phyloP scores from a whole-genome alignment of 2,113 vertebrate genomes.

The Melanerpes formicivorus region DNA sequence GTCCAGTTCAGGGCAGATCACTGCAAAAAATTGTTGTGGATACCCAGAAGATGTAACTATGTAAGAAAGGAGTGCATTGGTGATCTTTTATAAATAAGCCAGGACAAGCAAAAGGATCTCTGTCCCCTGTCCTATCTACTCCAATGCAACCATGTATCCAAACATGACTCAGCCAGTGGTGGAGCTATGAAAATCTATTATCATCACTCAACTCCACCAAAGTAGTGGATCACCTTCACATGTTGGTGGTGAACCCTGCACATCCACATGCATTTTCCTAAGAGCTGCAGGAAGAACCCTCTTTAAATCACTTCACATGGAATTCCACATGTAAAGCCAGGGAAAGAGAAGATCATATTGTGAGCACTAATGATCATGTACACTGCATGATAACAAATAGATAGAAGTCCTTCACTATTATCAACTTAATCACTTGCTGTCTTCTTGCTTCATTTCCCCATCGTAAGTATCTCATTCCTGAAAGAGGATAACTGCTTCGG shows the following conservation, averaged over 20 bases:
- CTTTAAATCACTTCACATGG: background rate
- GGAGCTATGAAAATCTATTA: background rate
- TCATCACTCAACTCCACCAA: background rate
- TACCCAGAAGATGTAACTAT: background rate
- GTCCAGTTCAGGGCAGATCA: background rate
- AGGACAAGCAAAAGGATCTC: background rate
- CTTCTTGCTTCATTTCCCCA: background rate
- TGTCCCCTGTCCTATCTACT: background rate
- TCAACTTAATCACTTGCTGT: constrained; percentile 9
- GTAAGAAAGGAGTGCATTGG: background rate
- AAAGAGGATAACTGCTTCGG: constrained; percentile 43
- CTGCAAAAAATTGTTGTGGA: background rate
- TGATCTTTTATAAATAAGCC: background rate
- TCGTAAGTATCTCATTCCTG: constrained; percentile 22
- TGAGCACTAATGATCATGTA: background rate
- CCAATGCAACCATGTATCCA: background rate
- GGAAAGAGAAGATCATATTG: background rate
- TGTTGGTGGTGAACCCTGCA: background rate
- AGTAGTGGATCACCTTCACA: background rate
- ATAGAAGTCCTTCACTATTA: background rate
- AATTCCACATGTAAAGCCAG: background rate
- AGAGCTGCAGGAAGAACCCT: background rate
- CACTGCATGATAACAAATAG: background rate
- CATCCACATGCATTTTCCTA: background rate
- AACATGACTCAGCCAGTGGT: background rate